A percentile compares a stretch with the other conserved stretches of the same genome.
phyloP scores from a whole-genome alignment of 2,113 vertebrate species.

The Saccopteryx bilineata region DNA sequence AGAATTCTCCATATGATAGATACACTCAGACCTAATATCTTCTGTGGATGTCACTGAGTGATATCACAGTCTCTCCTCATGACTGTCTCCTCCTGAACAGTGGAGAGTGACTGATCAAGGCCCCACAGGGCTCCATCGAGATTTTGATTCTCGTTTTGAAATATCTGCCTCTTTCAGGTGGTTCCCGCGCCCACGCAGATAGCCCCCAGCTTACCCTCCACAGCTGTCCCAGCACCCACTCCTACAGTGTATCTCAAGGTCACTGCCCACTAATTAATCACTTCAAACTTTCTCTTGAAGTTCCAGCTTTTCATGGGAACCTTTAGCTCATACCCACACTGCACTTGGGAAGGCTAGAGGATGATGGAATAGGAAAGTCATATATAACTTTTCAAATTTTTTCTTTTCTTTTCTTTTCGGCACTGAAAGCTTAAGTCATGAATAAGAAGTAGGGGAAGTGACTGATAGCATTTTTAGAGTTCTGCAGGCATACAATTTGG shows the following conservation, averaged over 20 bases:
- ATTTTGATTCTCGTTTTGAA: background rate
- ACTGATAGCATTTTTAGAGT: slow-evolving; percentile 47
- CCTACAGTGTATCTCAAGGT: background rate
- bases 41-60: background rate
- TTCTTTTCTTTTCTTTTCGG: slow-evolving; percentile 53
- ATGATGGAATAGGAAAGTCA: background rate
- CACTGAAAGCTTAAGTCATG: slow-evolving; percentile 12
- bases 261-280: background rate
- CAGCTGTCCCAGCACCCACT: too few species aligned
- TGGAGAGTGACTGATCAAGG: background rate
- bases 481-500: background rate
- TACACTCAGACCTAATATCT: too few species aligned
- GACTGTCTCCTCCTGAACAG: background rate
- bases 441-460: background rate
- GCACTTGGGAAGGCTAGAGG: background rate
- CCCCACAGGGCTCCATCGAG: background rate
- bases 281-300: background rate
- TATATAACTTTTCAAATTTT: background rate
- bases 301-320: background rate
- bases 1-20: too few species aligned
- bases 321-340: background rate
- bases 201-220: background rate
- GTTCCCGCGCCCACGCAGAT: background rate
- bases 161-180: background rate
- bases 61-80: background rate